Base-by-base conservation (phyloP, 1,140 invertebrate species). In the Heliconius eleuchia region DNA sequence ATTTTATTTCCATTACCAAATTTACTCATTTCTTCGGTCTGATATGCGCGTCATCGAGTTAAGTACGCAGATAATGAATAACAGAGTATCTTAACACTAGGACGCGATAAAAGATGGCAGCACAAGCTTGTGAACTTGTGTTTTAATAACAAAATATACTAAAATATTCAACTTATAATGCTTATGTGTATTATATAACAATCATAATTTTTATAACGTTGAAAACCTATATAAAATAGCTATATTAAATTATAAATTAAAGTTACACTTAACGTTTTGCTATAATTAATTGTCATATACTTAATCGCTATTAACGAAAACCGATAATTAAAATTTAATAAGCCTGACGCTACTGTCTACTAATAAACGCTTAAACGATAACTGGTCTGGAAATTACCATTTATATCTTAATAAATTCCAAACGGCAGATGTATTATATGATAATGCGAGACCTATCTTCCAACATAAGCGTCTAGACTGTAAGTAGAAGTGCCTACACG, bases 401-500 rank as follows among this genome's bases (percentile, higher is more conserved):
- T 66, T 66, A 66, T 66, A 11, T 66, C 3, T 11, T 66, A 16
- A 27, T 27, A 66, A 66, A 66, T 30, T 66, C 23, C 8, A 27
- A 66, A 27, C 30, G n/a, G n/a, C n/a, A 66, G 19, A 66, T 66
- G n/a, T 66, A 66, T 66, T 7, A 66, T 66, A 66, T 66, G 60
- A 66, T 66, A 66, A 66, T 66, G 3, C 4, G 60, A 66, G 23
- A 66, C 23, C 46, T 66, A 76, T 76, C 50, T 60, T 50, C 70
- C 73, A 74, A 57, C 74, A 37, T 34, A 23, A 66, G 27, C 74
- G 60, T 76, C 74, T 76, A 75, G 74, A 75, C 74, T 76, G 34
- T 42, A 70, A 70, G 60, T 34, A 66, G 23, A 46, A 46, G 13
- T 46, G 42, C 42, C 23, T 27, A 66, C 60, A 76, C 66, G 74